Conservation (phyloP, 92 coral and sea anemone genomes). For the Epizoanthus ramosus region DNA sequence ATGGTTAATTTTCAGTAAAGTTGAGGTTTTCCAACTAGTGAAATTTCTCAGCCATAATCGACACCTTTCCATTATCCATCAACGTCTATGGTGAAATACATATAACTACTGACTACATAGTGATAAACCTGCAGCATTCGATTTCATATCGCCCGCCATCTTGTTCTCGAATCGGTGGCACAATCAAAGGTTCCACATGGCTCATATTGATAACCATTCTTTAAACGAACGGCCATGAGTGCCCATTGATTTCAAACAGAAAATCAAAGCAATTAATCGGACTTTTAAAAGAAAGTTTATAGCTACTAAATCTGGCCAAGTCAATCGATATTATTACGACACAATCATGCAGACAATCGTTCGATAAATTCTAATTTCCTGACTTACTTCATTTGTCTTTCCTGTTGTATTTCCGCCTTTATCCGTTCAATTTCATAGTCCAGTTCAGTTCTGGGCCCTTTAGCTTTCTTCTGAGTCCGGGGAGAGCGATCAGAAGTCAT, state of each 20-base stretch:
- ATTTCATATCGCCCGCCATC: neutral
- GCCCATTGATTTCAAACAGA: neutral
- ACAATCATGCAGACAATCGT: too few relatives aligned
- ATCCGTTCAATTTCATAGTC: constrained; percentile 94
- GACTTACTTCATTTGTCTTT: constrained; percentile 94
- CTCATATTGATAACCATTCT: neutral
- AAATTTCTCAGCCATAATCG: too few relatives aligned
- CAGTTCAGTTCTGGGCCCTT: constrained; percentile 83
- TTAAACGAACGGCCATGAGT: neutral
- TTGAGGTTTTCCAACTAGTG: too few relatives aligned
- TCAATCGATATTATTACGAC: too few relatives aligned
- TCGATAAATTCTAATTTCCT: neutral
- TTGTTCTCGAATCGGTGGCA: neutral
- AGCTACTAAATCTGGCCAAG: too few relatives aligned
- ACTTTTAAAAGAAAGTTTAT: too few relatives aligned
- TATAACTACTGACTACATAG: too few relatives aligned
- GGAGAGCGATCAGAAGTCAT: constrained; percentile 57
- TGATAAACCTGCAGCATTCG: too few relatives aligned
- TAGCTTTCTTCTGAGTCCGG: constrained; percentile 63
- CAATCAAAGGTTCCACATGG: neutral
- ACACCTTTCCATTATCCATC: too few relatives aligned
- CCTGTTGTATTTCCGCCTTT: constrained; percentile 95
- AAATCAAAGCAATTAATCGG: too few relatives aligned
- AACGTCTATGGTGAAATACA: too few relatives aligned
- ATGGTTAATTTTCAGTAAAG: too few relatives aligned